A percentile compares a stretch with the other conserved stretches of the same genome.
These are phyloP conservation scores for Acanthurus lineatus DNA, from an alignment of 2,797 vertebrate species.

Conservation along the genomic window DNA sequence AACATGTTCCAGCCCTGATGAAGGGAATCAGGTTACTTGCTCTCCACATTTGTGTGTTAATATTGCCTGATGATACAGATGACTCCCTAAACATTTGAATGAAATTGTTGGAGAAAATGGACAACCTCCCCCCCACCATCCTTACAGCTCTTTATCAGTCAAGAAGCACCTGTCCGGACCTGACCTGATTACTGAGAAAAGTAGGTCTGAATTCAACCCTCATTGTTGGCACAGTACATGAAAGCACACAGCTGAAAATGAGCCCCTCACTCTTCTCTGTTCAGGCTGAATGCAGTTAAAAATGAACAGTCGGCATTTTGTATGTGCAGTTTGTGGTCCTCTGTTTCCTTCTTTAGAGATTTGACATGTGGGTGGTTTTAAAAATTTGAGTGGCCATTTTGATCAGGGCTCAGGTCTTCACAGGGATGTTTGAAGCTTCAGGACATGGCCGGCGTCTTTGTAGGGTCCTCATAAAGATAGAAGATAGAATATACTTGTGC, in stretches of 20 bases:
- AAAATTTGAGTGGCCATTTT: slow-evolving; percentile 16
- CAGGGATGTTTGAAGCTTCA: not conserved
- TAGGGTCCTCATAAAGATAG: not conserved
- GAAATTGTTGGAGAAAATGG: slow-evolving; percentile 46
- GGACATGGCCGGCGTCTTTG: not conserved
- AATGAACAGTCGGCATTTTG: not conserved
- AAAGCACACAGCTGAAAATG: slow-evolving; percentile 49
- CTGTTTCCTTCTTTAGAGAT: slow-evolving; percentile 16
- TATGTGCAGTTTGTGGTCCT: not conserved
- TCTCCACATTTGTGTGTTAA: slow-evolving; percentile 35
- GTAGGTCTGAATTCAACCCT: slow-evolving; percentile 77
- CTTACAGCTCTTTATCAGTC: slow-evolving; percentile 74
- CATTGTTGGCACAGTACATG: slow-evolving; percentile 56
- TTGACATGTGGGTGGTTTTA: slow-evolving; percentile 7
- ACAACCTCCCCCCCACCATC: slow-evolving; percentile 42
- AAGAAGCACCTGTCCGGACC: slow-evolving; percentile 73
- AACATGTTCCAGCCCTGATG: not conserved
- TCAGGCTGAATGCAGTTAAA: slow-evolving; percentile 17
- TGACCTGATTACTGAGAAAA: slow-evolving; percentile 80
- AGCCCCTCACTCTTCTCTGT: slow-evolving; percentile 36
- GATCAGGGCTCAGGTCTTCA: slow-evolving; percentile 1
- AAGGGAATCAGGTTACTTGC: slow-evolving; percentile 12
- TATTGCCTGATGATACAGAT: slow-evolving; percentile 33
- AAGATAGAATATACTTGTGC: not conserved
- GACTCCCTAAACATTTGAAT: slow-evolving; percentile 26